Percentiles rank a stretch among this genome's conserved stretches.
phyloP scores from a whole-genome alignment of 2,888 invertebrate species.

The Conistra vaccinii region DNA sequence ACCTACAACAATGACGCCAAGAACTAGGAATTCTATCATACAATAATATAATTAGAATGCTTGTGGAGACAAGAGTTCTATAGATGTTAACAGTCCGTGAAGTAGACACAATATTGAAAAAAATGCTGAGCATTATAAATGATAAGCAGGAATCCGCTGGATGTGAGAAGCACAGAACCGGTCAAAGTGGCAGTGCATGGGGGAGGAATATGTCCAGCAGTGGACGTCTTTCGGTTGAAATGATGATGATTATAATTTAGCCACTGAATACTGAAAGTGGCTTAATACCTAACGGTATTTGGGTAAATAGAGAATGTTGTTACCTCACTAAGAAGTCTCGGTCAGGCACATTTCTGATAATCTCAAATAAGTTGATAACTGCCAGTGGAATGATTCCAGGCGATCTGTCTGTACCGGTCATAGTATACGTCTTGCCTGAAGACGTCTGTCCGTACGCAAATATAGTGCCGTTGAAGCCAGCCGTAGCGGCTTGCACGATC shows the following conservation, averaged over 20 bases:
- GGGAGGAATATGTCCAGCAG: too few relatives aligned
- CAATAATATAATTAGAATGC: not conserved
- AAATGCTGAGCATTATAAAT: not conserved
- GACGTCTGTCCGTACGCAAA: slow-evolving; percentile 98
- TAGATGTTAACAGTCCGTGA: not conserved
- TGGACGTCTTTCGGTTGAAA: too few relatives aligned
- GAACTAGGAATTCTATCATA: not conserved
- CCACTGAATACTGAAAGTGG: not conserved
- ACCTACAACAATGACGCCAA: not conserved
- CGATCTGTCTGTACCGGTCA: slow-evolving; percentile 93
- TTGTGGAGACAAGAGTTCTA: not conserved
- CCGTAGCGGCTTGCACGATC: slow-evolving; percentile 93
- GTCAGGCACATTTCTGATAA: slow-evolving; percentile 91
- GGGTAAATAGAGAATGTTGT: slow-evolving; percentile 11
- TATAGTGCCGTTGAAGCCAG: slow-evolving; percentile 96
- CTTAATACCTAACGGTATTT: not conserved
- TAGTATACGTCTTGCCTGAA: slow-evolving; percentile 96
- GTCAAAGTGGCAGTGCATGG: too few relatives aligned
- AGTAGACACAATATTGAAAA: slow-evolving; percentile 6
- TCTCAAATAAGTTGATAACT: slow-evolving; percentile 93
- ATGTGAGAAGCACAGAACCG: too few relatives aligned
- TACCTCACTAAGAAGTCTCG: slow-evolving; percentile 94
- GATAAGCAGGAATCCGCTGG: too few relatives aligned
- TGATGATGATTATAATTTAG: not conserved
- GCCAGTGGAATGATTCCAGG: slow-evolving; percentile 95